Percentiles rank a stretch among this genome's conserved stretches.
Conservation (phyloP, 2,113 vertebrate genomes). For the Zosterops lateralis region DNA sequence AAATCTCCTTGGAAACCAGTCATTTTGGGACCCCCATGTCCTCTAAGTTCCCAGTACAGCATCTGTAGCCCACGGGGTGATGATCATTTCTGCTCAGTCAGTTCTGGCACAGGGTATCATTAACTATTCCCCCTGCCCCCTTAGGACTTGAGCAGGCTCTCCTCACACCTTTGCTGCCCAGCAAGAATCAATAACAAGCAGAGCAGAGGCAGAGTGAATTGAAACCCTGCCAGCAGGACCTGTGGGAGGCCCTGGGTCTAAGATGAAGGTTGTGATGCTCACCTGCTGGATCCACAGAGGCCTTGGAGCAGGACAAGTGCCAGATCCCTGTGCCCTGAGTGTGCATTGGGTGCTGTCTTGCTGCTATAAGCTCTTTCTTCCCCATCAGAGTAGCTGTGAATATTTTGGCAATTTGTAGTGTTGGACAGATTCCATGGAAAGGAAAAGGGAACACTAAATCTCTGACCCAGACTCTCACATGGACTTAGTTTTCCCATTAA, state of each 20-base stretch:
- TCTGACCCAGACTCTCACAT: not conserved
- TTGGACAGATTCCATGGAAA: not conserved
- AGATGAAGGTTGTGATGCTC: not conserved
- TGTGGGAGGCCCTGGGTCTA: not conserved
- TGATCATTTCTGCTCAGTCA: not conserved
- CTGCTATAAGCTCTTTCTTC: not conserved
- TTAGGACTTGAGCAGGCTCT: not conserved
- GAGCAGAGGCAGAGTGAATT: not conserved
- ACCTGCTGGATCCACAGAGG: not conserved
- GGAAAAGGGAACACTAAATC: not conserved
- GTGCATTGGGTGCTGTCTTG: not conserved
- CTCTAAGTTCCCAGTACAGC: not conserved
- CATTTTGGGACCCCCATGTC: not conserved
- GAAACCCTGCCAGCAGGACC: not conserved
- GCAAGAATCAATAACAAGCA: not conserved
- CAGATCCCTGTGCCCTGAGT: not conserved
- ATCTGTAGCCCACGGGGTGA: accelerated
- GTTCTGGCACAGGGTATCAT: not conserved
- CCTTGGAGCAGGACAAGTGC: not conserved
- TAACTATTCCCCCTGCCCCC: not conserved
- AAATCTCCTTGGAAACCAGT: not conserved
- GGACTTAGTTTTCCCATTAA: not conserved
- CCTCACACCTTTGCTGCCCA: not conserved
- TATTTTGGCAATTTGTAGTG: not conserved
- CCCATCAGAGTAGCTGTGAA: not conserved